Conservation (phyloP, 2,797 vertebrate genomes). For the Pangasius larnaudii region DNA sequence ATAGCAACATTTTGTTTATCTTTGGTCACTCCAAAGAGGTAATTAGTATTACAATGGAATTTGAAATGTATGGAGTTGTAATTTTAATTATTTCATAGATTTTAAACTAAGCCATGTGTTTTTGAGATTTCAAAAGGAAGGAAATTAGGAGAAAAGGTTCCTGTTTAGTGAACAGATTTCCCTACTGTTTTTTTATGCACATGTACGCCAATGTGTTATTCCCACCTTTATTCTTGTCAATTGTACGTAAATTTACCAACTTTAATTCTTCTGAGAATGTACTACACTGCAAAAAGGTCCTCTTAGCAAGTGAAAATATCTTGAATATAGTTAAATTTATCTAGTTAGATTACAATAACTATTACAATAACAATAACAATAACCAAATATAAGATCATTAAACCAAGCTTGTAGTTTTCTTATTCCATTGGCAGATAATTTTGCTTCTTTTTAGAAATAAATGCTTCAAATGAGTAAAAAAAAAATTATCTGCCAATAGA, state of each 20-base stretch:
- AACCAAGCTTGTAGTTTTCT: too few species aligned
- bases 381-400: too few species aligned
- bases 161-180: background rate
- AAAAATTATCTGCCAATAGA: too few species aligned
- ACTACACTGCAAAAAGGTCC: too few species aligned
- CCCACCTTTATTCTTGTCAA: background rate
- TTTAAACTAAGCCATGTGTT: background rate
- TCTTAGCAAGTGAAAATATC: too few species aligned
- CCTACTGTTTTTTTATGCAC: background rate
- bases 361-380: too few species aligned
- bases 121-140: background rate
- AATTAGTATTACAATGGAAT: background rate
- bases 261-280: background rate
- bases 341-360: too few species aligned
- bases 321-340: too few species aligned
- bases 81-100: background rate
- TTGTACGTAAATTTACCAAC: background rate
- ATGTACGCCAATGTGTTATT: background rate
- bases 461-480: too few species aligned
- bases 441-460: too few species aligned
- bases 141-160: background rate
- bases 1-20: background rate
- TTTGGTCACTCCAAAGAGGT: background rate
- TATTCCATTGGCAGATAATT: too few species aligned
- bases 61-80: background rate